Evolutionary conservation across 1,140 invertebrate genomes (phyloP).

Genomic region (Acromyrmex echinatior): DNA sequence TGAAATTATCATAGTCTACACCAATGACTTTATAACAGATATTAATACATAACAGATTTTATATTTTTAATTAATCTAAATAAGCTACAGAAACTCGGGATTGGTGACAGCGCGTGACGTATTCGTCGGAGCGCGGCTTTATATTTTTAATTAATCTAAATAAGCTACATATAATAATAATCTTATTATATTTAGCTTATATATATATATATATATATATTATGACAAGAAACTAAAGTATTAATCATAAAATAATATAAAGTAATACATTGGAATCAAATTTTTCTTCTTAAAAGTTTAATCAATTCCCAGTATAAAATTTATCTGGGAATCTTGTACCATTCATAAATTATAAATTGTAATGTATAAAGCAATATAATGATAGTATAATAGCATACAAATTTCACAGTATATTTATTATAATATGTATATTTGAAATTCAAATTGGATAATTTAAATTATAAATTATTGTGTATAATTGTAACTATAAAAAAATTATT

Average conservation of each 20-base stretch:
- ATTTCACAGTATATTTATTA: neutral
- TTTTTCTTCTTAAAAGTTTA: constrained; percentile 35
- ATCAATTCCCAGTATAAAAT: constrained; percentile 12
- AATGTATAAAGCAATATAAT: neutral
- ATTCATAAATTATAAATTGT: neutral
- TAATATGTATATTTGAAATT: neutral
- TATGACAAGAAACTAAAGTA: neutral
- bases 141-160: constrained; percentile 47
- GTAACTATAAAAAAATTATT: constrained; percentile 28
- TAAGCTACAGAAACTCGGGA: too few relatives aligned
- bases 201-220: too few relatives aligned
- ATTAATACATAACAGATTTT: constrained; percentile 32
- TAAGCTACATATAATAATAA: constrained; percentile 2
- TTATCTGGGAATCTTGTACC: too few relatives aligned
- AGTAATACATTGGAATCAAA: constrained; percentile 10
- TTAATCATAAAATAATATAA: constrained; percentile 28
- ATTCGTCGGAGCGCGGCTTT: too few relatives aligned
- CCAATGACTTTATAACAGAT: constrained; percentile 70
- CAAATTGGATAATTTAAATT: constrained; percentile 17
- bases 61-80: constrained; percentile 47
- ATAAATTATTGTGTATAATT: constrained; percentile 32
- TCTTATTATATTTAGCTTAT: too few relatives aligned
- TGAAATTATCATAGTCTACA: constrained; percentile 66
- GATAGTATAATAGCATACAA: too few relatives aligned
- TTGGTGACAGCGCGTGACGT: too few relatives aligned